These are phyloP conservation scores for Psittacula derbiana DNA, from an alignment of 2,797 vertebrate genomes.

Conservation along the genomic window DNA sequence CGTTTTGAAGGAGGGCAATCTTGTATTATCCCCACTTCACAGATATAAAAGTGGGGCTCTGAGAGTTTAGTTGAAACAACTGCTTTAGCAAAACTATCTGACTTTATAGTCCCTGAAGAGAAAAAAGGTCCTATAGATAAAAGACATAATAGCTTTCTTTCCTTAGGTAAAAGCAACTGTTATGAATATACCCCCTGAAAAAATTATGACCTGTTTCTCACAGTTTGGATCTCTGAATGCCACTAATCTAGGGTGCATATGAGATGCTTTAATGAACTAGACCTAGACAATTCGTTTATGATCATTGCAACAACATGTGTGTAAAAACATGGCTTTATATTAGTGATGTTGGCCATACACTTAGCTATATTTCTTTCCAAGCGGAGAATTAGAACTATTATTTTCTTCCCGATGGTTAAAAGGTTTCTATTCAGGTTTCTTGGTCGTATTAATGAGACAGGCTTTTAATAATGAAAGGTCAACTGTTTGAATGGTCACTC, in stretches of 20 bases:
- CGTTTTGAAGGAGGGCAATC: background rate
- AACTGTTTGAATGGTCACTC: constrained; percentile 7
- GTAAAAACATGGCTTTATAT: background rate
- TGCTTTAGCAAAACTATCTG: background rate
- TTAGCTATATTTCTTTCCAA: background rate
- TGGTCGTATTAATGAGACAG: background rate
- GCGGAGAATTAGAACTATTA: background rate
- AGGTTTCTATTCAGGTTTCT: background rate
- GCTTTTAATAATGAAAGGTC: background rate
- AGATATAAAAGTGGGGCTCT: background rate
- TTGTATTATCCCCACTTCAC: background rate
- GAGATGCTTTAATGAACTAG: background rate
- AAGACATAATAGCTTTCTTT: background rate
- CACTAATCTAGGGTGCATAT: background rate
- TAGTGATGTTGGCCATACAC: background rate
- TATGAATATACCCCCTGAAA: background rate
- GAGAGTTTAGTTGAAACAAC: background rate
- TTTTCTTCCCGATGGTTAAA: background rate
- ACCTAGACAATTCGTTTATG: background rate
- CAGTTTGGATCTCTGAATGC: background rate
- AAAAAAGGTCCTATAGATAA: background rate
- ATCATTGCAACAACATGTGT: background rate
- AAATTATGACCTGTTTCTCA: background rate
- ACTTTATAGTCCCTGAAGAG: background rate
- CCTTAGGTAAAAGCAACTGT: background rate